Evolutionary conservation across 2,113 vertebrate species (phyloP).

Genomic region (Anser cygnoides): DNA sequence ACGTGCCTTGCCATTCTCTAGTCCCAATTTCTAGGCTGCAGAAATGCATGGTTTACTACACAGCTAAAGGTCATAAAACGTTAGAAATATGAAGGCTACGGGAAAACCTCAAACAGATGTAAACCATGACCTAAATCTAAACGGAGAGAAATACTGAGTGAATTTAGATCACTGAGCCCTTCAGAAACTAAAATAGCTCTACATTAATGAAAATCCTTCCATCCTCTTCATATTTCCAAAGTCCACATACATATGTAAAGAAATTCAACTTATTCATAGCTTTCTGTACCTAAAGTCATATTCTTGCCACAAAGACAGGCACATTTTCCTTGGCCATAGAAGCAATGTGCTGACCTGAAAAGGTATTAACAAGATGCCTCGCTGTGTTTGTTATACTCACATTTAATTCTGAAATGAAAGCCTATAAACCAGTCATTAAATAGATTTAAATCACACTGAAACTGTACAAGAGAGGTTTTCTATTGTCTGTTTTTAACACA

Average conservation of each 20-base stretch:
- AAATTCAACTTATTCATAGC: neutral
- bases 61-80: neutral
- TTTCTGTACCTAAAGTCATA: neutral
- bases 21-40: neutral
- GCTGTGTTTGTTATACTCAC: neutral
- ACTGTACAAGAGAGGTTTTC: neutral
- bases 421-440: neutral
- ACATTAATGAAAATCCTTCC: conserved; percentile 50
- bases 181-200: conserved; percentile 35
- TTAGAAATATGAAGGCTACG: neutral
- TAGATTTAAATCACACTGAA: neutral
- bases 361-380: neutral
- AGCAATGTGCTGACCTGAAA: neutral
- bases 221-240: neutral
- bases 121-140: neutral
- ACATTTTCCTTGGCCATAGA: neutral
- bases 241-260: conserved; percentile 2
- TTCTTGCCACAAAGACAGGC: neutral
- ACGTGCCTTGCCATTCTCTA: neutral
- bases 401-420: neutral
- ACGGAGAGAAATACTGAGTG: neutral
- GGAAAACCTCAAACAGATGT: neutral
- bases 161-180: conserved; percentile 40
- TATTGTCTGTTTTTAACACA: neutral
- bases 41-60: neutral